A percentile compares a stretch with the other conserved stretches of the same genome.
Conservation (phyloP, 64 coral and sea anemone genomes). For the Stylophora pistillata region DNA sequence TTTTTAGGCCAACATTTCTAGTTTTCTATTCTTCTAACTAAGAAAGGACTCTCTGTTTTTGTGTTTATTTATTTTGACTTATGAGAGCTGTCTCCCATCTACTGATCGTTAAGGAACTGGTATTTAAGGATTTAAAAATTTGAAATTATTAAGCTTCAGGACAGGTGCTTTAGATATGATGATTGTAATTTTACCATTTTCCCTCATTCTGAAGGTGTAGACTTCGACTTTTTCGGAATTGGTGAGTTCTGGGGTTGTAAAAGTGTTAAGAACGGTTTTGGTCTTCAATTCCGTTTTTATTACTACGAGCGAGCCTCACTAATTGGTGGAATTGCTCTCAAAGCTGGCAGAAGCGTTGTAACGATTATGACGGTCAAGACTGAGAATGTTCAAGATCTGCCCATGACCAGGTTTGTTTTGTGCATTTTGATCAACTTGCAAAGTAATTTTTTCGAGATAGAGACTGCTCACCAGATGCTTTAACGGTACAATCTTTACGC, state of each 20-base stretch:
- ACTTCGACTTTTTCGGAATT: constrained; percentile 85
- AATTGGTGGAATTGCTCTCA: constrained; percentile 65
- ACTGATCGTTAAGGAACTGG: too few species aligned
- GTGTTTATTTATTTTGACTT: too few species aligned
- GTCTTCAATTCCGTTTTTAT: constrained; percentile 67
- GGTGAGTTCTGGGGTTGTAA: constrained; percentile 84
- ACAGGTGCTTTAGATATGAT: background rate
- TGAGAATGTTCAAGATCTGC: constrained; percentile 17
- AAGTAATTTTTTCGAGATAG: too few species aligned
- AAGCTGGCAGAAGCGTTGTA: constrained; percentile 54
- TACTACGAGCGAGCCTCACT: constrained; percentile 64
- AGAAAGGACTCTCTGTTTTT: too few species aligned
- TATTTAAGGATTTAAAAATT: too few species aligned
- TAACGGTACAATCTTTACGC: too few species aligned
- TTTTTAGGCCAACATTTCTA: too few species aligned
- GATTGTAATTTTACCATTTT: background rate
- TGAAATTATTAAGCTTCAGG: too few species aligned
- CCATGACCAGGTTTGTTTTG: constrained; percentile 26
- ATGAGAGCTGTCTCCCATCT: too few species aligned
- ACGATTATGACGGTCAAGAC: constrained; percentile 58
- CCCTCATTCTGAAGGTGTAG: constrained; percentile 29
- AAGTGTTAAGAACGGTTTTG: constrained; percentile 55
- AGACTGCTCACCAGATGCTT: too few species aligned
- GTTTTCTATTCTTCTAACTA: too few species aligned
- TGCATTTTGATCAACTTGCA: background rate